Base-by-base conservation (phyloP, 2,888 invertebrate genomes). In the Tipula confusa region DNA sequence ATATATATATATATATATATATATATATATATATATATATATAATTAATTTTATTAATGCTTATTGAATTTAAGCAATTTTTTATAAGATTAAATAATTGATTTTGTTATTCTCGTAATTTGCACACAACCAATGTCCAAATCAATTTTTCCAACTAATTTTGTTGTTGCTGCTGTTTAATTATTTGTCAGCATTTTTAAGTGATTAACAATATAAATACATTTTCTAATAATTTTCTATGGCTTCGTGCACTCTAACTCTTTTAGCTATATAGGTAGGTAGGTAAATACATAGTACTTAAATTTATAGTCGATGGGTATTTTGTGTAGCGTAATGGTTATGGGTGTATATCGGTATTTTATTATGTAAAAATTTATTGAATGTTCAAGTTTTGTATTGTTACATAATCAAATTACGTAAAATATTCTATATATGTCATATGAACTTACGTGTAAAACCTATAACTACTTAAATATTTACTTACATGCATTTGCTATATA, bases 371-470 rank as follows among this genome's bases (percentile, higher is more conserved):
- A 24, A 64, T 64, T 64, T 24, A 64, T 64, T 64, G 64, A 7
- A 64, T 64, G 64, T 64, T 64, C 24, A 64, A 64, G 9, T 64
- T 64, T 64, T 64, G 64, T 64, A 64, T 64, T 64, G 64, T 64
- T 24, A 64, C 64, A 18, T 64, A 64, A 64, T 64, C 64, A 64
- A 24, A 64, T 64, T 64, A 64, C 24, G 24, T 24, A 64, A 11
- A 36, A 38, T n/a, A 43, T 43, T 0, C 15, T 15, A 7, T n/a
- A n/a, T 43, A 43, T 43, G n/a, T n/a, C n/a, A 43, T n/a, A n/a
- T n/a, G n/a, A n/a, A 43, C 43, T 43, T 43, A 3, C n/a, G 0
- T 43, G 13, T 43, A 13, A 43, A 43, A 43, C 43, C 38, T 38
- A n/a, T 43, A 36, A 6, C 11, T 36, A 43, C n/a, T 43, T 43